Conservation (phyloP, 2,113 vertebrate genomes). For the Zosterops japonicus region DNA sequence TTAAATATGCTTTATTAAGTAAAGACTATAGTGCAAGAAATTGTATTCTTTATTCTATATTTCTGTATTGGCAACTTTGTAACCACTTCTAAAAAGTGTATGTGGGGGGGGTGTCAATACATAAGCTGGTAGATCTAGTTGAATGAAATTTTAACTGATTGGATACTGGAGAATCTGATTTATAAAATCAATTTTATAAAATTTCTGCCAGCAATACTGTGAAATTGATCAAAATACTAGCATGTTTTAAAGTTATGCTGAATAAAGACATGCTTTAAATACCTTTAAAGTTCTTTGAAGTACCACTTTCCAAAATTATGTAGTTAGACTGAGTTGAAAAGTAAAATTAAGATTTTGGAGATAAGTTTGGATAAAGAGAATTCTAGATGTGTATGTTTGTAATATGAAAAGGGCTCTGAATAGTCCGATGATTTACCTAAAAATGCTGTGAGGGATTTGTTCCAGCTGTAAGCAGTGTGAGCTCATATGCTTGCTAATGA, state of each 20-base stretch:
- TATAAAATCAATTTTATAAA: neutral
- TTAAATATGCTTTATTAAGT: neutral
- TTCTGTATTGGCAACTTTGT: neutral
- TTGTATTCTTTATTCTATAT: neutral
- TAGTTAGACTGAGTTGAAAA: neutral
- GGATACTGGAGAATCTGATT: neutral
- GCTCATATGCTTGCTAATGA: neutral
- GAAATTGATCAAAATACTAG: neutral
- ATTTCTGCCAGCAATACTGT: neutral
- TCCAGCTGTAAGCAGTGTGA: neutral
- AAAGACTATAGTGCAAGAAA: neutral
- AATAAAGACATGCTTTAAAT: neutral
- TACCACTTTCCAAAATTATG: neutral
- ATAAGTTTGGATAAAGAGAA: neutral
- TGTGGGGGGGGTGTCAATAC: neutral
- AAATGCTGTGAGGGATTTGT: neutral
- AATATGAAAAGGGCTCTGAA: neutral
- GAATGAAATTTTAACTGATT: neutral
- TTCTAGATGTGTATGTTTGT: neutral
- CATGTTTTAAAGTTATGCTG: neutral
- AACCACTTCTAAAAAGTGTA: neutral
- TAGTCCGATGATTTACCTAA: neutral
- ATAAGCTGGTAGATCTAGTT: neutral
- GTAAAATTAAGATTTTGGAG: neutral
- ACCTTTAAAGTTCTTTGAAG: neutral